These are phyloP conservation scores for Encarsia formosa DNA, from an alignment of 2,888 invertebrate species.

Conservation along the genomic window DNA sequence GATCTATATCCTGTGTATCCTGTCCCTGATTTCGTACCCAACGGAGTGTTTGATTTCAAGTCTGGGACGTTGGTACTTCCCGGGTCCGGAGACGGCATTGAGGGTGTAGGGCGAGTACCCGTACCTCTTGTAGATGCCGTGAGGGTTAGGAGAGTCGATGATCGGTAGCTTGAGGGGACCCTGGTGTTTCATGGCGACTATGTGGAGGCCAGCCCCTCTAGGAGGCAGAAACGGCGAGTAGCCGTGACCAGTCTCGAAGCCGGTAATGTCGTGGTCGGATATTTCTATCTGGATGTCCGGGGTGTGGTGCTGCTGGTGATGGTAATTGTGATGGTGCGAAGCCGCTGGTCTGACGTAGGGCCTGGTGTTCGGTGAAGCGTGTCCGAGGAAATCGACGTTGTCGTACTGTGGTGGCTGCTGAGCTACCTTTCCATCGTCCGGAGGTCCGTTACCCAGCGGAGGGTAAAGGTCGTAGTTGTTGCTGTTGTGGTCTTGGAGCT, in stretches of 20 bases:
- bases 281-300: slow-evolving; percentile 21
- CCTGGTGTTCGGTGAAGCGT: not conserved
- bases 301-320: not conserved
- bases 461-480: slow-evolving; percentile 19
- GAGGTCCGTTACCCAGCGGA: slow-evolving; percentile 15
- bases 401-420: slow-evolving; percentile 4
- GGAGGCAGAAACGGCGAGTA: not conserved
- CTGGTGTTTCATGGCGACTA: slow-evolving; percentile 7
- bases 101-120: too few relatives aligned
- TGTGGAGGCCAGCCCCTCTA: not conserved
- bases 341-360: not conserved
- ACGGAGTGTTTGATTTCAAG: slow-evolving; percentile 12
- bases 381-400: not conserved
- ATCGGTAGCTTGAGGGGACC: slow-evolving; percentile 19
- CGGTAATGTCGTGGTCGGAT: slow-evolving; percentile 15
- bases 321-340: not conserved
- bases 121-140: not conserved
- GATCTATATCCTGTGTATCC: slow-evolving; percentile 5
- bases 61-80: slow-evolving; percentile 1
- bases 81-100: too few relatives aligned
- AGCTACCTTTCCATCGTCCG: not conserved
- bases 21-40: slow-evolving; percentile 10
- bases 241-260: slow-evolving; percentile 9
- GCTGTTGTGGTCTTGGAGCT: slow-evolving; percentile 16
- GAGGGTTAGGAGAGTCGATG: not conserved